Conservation (phyloP, 2,797 vertebrate genomes). For the Margarornis squamiger region DNA sequence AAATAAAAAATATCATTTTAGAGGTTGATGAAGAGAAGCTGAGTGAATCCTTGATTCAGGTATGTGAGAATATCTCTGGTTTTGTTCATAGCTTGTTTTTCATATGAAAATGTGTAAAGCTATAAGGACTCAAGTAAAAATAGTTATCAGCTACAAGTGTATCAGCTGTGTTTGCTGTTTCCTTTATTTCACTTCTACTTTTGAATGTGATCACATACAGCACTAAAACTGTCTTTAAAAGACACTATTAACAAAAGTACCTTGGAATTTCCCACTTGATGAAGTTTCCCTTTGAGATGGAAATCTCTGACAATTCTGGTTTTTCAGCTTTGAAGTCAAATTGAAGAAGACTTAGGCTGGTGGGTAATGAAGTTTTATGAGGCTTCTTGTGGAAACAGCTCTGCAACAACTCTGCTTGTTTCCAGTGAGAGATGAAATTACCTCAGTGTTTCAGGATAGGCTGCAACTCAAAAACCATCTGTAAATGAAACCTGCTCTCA, state of each 20-base stretch:
- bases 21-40: slow-evolving; percentile 92
- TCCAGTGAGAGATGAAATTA: not conserved
- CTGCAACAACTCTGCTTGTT: not conserved
- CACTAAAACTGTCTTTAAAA: not conserved
- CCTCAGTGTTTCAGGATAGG: not conserved
- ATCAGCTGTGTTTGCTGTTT: not conserved
- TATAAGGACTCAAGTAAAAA: not conserved
- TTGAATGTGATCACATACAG: accelerated
- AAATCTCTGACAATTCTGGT: not conserved
- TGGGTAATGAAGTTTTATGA: not conserved
- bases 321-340: not conserved
- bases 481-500: not conserved
- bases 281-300: not conserved
- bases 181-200: not conserved
- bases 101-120: accelerated
- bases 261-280: not conserved
- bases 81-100: accelerated
- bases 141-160: not conserved
- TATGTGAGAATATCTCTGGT: slow-evolving; percentile 59
- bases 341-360: not conserved
- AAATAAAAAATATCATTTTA: slow-evolving; percentile 94
- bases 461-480: not conserved
- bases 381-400: not conserved
- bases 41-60: slow-evolving; percentile 97
- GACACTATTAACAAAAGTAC: not conserved